Conservation (phyloP, 2,113 vertebrate genomes). For the Corythoichthys haematopterus region DNA sequence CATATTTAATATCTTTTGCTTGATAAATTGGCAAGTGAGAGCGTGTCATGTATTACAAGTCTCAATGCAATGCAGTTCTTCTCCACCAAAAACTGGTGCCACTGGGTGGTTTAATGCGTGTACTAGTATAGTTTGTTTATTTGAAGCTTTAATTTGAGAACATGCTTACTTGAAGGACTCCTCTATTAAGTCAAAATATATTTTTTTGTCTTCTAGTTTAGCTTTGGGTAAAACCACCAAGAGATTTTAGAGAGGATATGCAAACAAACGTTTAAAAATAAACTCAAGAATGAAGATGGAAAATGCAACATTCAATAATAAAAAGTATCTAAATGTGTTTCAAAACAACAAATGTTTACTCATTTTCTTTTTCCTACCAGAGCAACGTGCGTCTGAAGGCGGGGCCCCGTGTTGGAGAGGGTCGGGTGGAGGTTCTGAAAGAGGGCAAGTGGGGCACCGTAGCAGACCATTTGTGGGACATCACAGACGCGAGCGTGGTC, state of each 20-base stretch:
- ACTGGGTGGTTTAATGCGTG: background rate
- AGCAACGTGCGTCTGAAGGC: constrained; percentile 82
- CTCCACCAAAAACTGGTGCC: background rate
- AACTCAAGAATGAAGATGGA: background rate
- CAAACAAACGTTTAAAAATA: background rate
- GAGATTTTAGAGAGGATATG: background rate
- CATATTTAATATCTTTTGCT: background rate
- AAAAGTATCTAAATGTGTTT: background rate
- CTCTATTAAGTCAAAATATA: background rate
- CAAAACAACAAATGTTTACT: background rate
- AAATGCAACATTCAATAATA: background rate
- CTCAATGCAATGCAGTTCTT: background rate
- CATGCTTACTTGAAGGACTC: background rate
- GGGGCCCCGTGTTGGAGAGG: constrained; percentile 82
- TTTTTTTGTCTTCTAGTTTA: constrained; percentile 1
- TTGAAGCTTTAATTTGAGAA: background rate
- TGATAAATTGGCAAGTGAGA: background rate
- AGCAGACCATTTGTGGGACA: constrained; percentile 88
- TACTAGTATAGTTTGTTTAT: background rate
- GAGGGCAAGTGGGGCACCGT: constrained; percentile 90
- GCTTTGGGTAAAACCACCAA: background rate
- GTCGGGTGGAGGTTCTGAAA: constrained; percentile 87
- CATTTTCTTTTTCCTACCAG: constrained; percentile 15
- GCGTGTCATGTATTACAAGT: background rate
- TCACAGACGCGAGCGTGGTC: constrained; percentile 83